Evolutionary conservation across 2,797 vertebrate species (phyloP), one percentile per base, ranked within the genome.

Genomic region (Danio jaintianensis): DNA sequence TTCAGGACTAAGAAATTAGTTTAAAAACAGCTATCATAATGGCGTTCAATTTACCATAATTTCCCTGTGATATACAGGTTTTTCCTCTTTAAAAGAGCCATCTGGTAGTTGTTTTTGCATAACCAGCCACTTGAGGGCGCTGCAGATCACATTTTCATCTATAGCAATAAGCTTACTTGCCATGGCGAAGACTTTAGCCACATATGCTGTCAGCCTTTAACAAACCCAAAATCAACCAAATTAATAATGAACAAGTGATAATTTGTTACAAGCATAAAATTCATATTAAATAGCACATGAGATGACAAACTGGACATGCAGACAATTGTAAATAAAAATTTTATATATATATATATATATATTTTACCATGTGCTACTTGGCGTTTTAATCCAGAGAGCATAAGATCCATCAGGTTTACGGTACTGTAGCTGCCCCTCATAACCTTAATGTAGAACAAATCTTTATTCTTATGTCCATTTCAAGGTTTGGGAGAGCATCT

Each of bases 201-300:
- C 95, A 0, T 95, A 97, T 3, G 96, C 95, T 0, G 96, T 97
- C 83, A 98, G 20, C 96, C 96, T 98, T 80, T 7, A 78, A 56
- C 4, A 29, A 29, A 47, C 20, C 68, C 29, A 56, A 67, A 47
- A 55, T 69, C 48, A 13, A 45, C 47, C 55, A 42, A 2, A 42
- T 11, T 7, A 38, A 5, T 22, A 36, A 45, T 12, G 6, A 9
- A 7, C 11, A 64, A n/a, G 63, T 7, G 6, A 43, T 67, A 13
- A 22, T 15, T 7, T 68, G 1, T 1, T 16, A 36, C 12, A 0
- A 29, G 29, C 29, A 29, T 29, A 3, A 29, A 29, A 1, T 29
- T 29, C 29, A 29, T 3, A 29, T 1, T 29, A 29, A n/a, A 52
- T 52, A 64, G n/a, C 42, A 2, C 29, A n/a, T 16, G 13, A 4